Base-by-base conservation (phyloP, 2,113 vertebrate genomes). In the Dipodomys stephensi region DNA sequence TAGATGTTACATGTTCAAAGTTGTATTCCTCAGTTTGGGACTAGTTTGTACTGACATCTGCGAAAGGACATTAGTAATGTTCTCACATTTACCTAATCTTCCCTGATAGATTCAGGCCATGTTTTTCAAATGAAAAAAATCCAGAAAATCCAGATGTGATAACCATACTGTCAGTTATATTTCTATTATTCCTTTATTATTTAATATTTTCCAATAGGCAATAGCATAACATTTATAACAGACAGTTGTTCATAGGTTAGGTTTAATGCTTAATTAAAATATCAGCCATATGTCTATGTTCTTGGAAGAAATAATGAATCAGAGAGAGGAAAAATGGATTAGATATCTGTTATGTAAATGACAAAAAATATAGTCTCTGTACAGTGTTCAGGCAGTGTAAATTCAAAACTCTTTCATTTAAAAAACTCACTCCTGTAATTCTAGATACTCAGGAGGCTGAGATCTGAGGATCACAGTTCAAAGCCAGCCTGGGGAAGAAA, bases 41-140 rank as follows among this genome's bases (percentile, higher is more conserved):
- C 94, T 97, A 96, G 97, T 94, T 95, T 92, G 98, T 98, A 98
- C 98, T 98, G 99, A 98, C 98, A 98, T 98, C 97, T 98, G 98
- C 97, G 98, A 99, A 98, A 99, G 98, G 98, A 98, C 98, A 99
- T 98, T 97, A 98, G 98, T 98, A 99, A 99, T 98, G 98, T 98
- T 98, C 98, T 98, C 98, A 98, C 98, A 98, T 99, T 99, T 99
- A 98, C 97, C 97, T 99, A 99, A 99, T 99, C 98, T 99, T 97
- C 98, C 98, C 97, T 98, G 98, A 99, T 99, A 98, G 98, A 99
- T 99, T 99, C 98, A 99, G 98, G 98, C 98, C 99, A 99, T 98
- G 98, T 98, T 99, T 99, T 99, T 99, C 98, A 99, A 99, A 99
- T 99, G 39, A 39, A 39, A 39, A 39, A 39, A 39, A 39, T 39